Conservation (phyloP, 2,888 invertebrate genomes). For the Hartigia nigra region DNA sequence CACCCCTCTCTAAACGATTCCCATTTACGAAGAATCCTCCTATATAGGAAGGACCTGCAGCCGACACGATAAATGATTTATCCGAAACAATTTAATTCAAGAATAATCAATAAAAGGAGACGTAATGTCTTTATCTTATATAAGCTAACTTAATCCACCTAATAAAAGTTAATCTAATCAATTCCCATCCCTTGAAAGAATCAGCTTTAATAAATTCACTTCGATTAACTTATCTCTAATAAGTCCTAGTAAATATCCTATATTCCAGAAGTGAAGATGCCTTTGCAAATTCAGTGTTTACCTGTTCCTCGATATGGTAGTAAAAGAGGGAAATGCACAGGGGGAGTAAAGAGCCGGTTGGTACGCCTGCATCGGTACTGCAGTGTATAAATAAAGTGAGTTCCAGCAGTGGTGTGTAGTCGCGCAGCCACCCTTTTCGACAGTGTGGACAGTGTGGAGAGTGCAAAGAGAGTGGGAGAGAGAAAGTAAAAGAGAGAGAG, state of each 20-base stretch:
- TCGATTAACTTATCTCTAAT: neutral
- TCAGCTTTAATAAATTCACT: neutral
- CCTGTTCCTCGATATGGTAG: neutral
- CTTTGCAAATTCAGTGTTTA: neutral
- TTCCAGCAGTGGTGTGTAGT: neutral
- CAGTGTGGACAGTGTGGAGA: neutral
- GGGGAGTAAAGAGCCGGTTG: conserved; percentile 9
- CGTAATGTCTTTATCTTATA: neutral
- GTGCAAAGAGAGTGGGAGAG: neutral
- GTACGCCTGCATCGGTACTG: conserved; percentile 30
- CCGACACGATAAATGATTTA: neutral
- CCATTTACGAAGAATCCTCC: neutral
- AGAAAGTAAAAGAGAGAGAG: neutral
- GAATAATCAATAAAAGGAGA: neutral
- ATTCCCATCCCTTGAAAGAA: neutral
- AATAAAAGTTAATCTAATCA: neutral
- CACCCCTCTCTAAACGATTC: neutral
- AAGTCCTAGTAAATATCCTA: neutral
- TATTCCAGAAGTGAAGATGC: neutral
- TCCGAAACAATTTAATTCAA: neutral
- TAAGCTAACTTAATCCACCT: neutral
- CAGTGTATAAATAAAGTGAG: conserved; percentile 47
- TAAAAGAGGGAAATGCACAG: conserved; percentile 16
- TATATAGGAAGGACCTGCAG: neutral
- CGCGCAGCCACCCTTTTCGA: neutral